Conservation (phyloP, 2,113 vertebrate genomes). For the Nettapus auritus region DNA sequence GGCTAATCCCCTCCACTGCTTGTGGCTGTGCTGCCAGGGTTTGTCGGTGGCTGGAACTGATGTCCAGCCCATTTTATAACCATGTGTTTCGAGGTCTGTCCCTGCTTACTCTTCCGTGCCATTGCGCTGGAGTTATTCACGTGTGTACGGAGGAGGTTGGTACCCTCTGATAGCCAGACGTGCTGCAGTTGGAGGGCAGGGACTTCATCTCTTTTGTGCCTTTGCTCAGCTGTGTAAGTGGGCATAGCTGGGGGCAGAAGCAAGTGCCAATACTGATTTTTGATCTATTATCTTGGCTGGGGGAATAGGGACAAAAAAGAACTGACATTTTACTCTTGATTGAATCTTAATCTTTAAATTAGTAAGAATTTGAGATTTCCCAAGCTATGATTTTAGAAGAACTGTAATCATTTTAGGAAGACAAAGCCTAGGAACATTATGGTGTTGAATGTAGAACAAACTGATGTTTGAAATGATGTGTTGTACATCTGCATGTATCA, state of each 20-base stretch:
- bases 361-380: not conserved
- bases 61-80: not conserved
- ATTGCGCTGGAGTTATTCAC: not conserved
- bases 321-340: slow-evolving; percentile 5
- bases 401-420: slow-evolving; percentile 42
- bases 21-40: not conserved
- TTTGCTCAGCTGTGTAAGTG: not conserved
- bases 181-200: not conserved
- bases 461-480: not conserved
- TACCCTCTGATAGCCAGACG: not conserved
- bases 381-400: slow-evolving; percentile 8
- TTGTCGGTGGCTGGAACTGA: not conserved
- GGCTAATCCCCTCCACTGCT: not conserved
- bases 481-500: slow-evolving; percentile 14
- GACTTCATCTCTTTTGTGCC: not conserved
- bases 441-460: slow-evolving; percentile 16
- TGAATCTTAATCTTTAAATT: slow-evolving; percentile 43
- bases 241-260: not conserved
- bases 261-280: not conserved
- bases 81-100: not conserved
- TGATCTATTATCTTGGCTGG: not conserved
- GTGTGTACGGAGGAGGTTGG: not conserved
- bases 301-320: rapidly evolving
- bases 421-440: slow-evolving; percentile 39
- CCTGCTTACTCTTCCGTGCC: not conserved